Evolutionary conservation across 2,888 invertebrate species (phyloP).

Genomic region (Caenorhabditis wallacei): DNA sequence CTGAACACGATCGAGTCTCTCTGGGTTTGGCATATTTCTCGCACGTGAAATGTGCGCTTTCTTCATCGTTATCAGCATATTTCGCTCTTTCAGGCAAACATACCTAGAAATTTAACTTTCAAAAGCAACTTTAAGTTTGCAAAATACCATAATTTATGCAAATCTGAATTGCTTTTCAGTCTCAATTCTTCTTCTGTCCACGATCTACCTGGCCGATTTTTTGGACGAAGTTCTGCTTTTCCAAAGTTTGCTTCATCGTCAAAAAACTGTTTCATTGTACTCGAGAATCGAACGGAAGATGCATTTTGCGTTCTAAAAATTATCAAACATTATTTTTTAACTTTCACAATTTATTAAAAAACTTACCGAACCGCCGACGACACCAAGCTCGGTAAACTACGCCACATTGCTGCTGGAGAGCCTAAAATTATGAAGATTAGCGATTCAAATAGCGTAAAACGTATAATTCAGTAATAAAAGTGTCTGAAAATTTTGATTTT

Average conservation of each 20-base stretch:
- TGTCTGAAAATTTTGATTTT: not conserved
- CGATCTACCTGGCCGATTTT: slow-evolving; percentile 83
- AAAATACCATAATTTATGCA: slow-evolving; percentile 95
- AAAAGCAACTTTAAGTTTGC: not conserved
- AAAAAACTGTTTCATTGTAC: slow-evolving; percentile 74
- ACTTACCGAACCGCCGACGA: slow-evolving; percentile 40
- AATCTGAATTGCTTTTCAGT: slow-evolving; percentile 94
- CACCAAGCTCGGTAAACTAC: slow-evolving; percentile 54
- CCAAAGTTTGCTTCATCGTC: slow-evolving; percentile 77
- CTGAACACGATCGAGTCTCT: slow-evolving; percentile 80
- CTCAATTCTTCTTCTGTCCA: slow-evolving; percentile 94
- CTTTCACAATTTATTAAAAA: slow-evolving; percentile 17
- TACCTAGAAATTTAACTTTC: slow-evolving; percentile 86
- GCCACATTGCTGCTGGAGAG: slow-evolving; percentile 44
- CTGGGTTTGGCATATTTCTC: slow-evolving; percentile 80
- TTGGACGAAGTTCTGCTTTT: slow-evolving; percentile 75
- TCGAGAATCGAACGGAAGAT: slow-evolving; percentile 24
- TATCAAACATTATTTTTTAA: not conserved
- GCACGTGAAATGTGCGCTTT: slow-evolving; percentile 86
- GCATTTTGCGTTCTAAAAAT: slow-evolving; percentile 50
- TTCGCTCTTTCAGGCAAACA: slow-evolving; percentile 93
- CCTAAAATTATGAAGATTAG: slow-evolving; percentile 20
- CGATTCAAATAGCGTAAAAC: not conserved
- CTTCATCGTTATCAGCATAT: slow-evolving; percentile 97
- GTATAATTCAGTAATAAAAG: not conserved